phyloP scores from a whole-genome alignment of 2,888 invertebrate genomes.

The Pterobdella sp. region DNA sequence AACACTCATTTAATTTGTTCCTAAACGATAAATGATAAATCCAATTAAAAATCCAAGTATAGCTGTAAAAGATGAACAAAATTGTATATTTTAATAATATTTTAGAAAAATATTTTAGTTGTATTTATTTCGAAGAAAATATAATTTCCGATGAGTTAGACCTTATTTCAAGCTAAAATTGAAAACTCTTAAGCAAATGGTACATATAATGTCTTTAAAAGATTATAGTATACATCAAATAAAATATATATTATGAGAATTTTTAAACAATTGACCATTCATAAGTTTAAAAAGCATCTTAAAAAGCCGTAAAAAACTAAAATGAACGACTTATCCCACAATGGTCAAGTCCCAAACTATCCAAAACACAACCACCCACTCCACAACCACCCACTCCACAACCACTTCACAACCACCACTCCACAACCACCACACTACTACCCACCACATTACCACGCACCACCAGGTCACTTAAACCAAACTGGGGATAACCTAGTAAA shows the following conservation, averaged over 20 bases:
- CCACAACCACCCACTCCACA: neutral
- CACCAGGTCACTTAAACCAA: constrained; percentile 29
- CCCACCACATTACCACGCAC: constrained; percentile 5
- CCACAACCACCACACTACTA: neutral
- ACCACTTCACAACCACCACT: neutral
- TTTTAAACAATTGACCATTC: neutral
- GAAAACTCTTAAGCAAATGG: no score
- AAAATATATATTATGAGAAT: neutral
- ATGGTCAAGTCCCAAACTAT: neutral
- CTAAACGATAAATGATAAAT: no score
- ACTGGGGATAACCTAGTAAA: constrained; percentile 24
- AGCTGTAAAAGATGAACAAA: no score
- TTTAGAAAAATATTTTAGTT: neutral
- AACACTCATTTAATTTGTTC: no score
- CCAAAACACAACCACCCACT: neutral
- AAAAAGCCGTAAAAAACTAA: neutral
- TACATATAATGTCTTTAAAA: no score
- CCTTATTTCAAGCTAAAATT: no score
- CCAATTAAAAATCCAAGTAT: no score
- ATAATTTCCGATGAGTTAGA: no score
- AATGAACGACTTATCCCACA: no score
- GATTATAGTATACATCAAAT: no score
- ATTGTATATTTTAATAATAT: no score
- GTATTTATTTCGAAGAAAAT: no score
- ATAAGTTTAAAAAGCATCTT: neutral